Evolutionary conservation across 2,888 invertebrate species (phyloP), one percentile per base, ranked within the genome.

Genomic region (Periphyllus acericola): DNA sequence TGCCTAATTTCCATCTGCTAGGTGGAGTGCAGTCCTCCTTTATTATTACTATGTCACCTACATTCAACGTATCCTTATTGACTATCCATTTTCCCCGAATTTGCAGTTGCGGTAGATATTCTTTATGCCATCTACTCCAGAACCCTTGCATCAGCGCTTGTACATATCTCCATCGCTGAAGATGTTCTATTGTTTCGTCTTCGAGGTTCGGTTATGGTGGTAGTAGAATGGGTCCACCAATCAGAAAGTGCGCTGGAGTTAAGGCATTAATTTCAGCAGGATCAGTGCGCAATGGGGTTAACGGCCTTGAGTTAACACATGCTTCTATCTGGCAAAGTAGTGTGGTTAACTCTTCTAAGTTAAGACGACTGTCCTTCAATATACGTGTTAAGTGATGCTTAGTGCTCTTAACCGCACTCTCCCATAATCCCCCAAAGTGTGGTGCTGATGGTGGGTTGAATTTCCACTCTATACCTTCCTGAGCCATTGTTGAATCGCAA

Each of bases 191-290:
- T 1, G 74, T 68, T 19, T 89, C 29, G 14, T 89, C 78, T 0
- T 68, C n/a, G 9, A 90, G 36, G 25, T 89, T 21, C 1, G 89
- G 89, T n/a, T 89, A 89, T 9, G 90, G 88, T 0, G 90, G 81
- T 3, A 85, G 32, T 3, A 36, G 83, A 0, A 90, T 81, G 1
- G 90, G 79, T 25, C 81, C 66, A 21, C 90, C 90, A 25, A 90
- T 89, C 1, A 91, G 83, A 78, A 91, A 90, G 83, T 91, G 91
- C 34, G 5, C 46, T 46, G 83, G 83, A 1, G 83, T 83, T 6
- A 88, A 29, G 3, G 81, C 89, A 52, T 89, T 76, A 5, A 14
- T 6, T 0, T 78, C 55, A 21, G 55, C 32, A 6, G 89, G 81
- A n/a, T 86, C 76, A n/a, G 4, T 11, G 1, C 32, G 46, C 19